Base-by-base conservation (phyloP, 2,113 vertebrate species). In the Pterocles burchelli region DNA sequence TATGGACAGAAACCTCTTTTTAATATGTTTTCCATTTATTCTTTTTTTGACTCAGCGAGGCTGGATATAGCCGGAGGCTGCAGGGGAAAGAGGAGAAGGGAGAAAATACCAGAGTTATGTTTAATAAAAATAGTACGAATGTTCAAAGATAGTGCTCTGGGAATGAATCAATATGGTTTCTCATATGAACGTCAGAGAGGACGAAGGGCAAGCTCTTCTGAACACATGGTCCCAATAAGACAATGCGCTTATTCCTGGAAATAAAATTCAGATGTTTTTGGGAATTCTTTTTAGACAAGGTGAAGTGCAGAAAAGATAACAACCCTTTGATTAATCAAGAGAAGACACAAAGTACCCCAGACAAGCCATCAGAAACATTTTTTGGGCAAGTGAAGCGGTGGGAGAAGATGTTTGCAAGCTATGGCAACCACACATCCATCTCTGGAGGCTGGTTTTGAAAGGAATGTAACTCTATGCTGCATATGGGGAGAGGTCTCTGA, bases 181-280 rank as follows among this genome's bases (percentile, higher is more conserved):
- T 86, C 73, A 41, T 25, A 0, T 3, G 28, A 17, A 33, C 33
- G 17, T n/a, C 65, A 29, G 43, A 20, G 57, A 84, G 63, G 66
- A 84, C 62, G 67, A 77, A 58, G 75, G 72, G 79, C 79, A 91
- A 78, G 79, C 68, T 74, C 72, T 52, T 65, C 22, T 0, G 9
- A 86, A 52, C 93, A 95, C 73, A 54, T 78, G 73, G 65, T 70
- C 74, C 59, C 83, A 85, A 61, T 92, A 84, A 95, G 45, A 38
- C 31, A 81, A 9, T 19, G 7, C 2, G 3, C 13, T 92, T 49
- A 68, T 89, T 92, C 95, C 92, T 96, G 94, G 96, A 96, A 95
- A 79, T 57, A 52, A 94, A 92, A 62, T 8, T 58, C 6, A 6
- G 54, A 68, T 87, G 36, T 31, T 67, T 89, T 65, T 1, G 57